phyloP scores from a whole-genome alignment of 92 coral and sea anemone species.

The Epizoanthus illoricatus region DNA sequence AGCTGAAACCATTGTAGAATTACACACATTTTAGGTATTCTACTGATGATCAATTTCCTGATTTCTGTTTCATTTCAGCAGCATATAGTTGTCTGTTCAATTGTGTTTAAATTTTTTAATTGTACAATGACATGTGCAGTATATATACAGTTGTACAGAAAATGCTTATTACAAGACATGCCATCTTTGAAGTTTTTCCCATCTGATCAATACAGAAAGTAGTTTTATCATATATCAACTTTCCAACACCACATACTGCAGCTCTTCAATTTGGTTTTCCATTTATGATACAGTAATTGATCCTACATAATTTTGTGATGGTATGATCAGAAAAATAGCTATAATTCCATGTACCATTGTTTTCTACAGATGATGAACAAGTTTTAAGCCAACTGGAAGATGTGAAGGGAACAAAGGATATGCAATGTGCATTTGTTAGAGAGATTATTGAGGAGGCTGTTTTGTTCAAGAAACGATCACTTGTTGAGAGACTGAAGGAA shows the following conservation, averaged over 20 bases:
- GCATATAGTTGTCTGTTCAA: no score
- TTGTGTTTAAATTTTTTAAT: no score
- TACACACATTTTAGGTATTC: no score
- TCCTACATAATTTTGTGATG: neutral
- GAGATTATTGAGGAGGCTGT: slow-evolving; percentile 91
- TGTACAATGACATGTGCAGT: no score
- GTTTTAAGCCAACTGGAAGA: slow-evolving; percentile 68
- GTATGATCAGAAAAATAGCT: neutral
- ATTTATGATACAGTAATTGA: neutral
- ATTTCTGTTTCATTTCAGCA: no score
- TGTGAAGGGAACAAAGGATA: slow-evolving; percentile 79
- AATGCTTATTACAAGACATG: no score
- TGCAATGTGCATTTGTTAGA: slow-evolving; percentile 62
- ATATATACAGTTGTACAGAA: no score
- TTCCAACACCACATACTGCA: neutral
- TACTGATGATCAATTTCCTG: no score
- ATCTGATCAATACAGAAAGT: neutral
- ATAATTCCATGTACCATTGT: neutral
- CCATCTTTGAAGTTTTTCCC: no score
- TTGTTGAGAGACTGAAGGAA: slow-evolving; percentile 68
- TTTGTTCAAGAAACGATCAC: slow-evolving; percentile 80
- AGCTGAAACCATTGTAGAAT: no score
- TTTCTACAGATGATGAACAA: slow-evolving; percentile 70
- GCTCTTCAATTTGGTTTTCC: neutral
- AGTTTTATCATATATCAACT: neutral